phyloP scores from a whole-genome alignment of 2,797 vertebrate genomes.

The Lacerta agilis region DNA sequence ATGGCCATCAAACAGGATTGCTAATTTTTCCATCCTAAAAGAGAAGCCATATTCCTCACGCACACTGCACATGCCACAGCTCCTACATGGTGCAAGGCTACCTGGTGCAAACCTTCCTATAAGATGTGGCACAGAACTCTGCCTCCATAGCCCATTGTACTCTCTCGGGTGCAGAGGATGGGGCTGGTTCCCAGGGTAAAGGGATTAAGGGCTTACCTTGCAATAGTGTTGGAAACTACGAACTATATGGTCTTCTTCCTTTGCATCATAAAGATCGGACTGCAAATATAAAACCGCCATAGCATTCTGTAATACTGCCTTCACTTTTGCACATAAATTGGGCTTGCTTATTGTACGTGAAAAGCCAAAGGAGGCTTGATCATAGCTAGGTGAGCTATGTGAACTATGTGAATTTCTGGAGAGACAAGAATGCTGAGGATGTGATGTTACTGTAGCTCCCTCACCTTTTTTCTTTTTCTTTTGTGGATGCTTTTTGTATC shows the following conservation, averaged over 20 bases:
- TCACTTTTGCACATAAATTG: not conserved
- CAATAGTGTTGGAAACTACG: not conserved
- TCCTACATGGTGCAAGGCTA: not conserved
- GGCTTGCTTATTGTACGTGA: not conserved
- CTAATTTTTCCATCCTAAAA: not conserved
- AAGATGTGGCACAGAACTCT: not conserved
- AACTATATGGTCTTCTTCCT: not conserved
- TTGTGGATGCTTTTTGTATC: slow-evolving; percentile 19
- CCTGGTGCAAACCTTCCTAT: not conserved
- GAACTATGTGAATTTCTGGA: not conserved
- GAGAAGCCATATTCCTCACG: not conserved
- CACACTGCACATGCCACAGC: not conserved
- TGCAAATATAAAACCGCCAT: not conserved
- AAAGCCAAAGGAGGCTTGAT: not conserved
- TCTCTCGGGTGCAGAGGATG: not conserved
- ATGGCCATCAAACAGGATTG: not conserved
- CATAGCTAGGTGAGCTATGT: not conserved
- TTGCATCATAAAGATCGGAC: not conserved
- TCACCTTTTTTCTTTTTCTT: not conserved
- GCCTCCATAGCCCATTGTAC: too few relatives aligned
- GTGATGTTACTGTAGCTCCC: not conserved
- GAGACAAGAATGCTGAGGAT: not conserved
- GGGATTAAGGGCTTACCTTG: too few relatives aligned
- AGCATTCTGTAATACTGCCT: not conserved
- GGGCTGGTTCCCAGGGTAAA: too few relatives aligned